Evolutionary conservation across 2,113 vertebrate genomes (phyloP).

Genomic region (Phoxinus phoxinus): DNA sequence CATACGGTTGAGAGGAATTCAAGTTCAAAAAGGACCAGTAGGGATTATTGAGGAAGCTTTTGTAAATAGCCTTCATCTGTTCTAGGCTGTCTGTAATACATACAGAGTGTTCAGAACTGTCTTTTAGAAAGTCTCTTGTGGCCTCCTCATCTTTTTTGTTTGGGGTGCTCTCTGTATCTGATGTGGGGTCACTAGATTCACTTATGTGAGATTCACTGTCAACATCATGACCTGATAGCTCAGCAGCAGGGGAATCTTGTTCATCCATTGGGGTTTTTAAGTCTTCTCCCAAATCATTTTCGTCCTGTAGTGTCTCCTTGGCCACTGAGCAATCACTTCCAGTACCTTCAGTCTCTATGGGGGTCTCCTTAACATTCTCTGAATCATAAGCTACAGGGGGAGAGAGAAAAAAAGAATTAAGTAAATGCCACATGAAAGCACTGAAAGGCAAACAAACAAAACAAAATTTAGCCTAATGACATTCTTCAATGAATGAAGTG

Average conservation of each 20-base stretch:
- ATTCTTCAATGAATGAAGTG: background rate
- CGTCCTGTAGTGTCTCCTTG: constrained; percentile 82
- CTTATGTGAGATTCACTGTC: constrained; percentile 95
- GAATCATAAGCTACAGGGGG: constrained; percentile 89
- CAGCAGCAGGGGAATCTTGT: constrained; percentile 85
- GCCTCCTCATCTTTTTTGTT: constrained; percentile 84
- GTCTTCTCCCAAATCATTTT: constrained; percentile 61
- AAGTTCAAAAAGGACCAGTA: constrained; percentile 94
- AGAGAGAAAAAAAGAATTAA: constrained; percentile 55
- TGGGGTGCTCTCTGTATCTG: constrained; percentile 88
- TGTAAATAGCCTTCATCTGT: constrained; percentile 98
- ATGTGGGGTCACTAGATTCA: constrained; percentile 91
- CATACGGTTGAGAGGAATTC: constrained; percentile 81
- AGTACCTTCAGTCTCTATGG: constrained; percentile 82
- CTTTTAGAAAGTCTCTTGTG: constrained; percentile 70
- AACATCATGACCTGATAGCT: constrained; percentile 92
- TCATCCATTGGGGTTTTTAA: constrained; percentile 82
- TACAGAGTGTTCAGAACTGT: constrained; percentile 76
- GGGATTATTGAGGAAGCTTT: constrained; percentile 94
- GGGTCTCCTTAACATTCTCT: constrained; percentile 86
- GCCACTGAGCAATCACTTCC: constrained; percentile 77
- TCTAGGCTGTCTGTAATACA: constrained; percentile 88
- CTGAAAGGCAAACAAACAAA: background rate
- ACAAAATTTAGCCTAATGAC: background rate
- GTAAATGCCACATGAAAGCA: background rate